Percentiles rank a stretch among this genome's conserved stretches.
Conservation (phyloP, 1,140 invertebrate species). For the Teleopsis dalmanni region DNA sequence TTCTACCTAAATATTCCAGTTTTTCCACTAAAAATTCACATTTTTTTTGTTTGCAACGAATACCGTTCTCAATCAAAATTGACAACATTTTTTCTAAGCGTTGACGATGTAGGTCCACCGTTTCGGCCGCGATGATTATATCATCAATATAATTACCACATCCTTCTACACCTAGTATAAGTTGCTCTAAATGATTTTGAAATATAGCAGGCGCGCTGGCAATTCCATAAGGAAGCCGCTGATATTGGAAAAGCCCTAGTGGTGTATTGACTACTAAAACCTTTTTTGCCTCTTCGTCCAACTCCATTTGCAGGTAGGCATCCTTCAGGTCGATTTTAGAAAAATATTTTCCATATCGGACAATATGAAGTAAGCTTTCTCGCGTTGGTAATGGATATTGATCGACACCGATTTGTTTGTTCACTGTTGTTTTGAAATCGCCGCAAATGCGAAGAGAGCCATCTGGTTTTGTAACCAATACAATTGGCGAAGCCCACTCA, state of each 20-base stretch:
- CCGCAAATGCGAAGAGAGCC: constrained; percentile 42
- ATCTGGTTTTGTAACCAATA: constrained; percentile 46
- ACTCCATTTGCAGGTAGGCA: constrained; percentile 27
- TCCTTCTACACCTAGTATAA: constrained; percentile 29
- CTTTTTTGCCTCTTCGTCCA: constrained; percentile 18
- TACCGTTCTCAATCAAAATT: constrained; percentile 4
- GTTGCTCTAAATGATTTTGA: constrained; percentile 24
- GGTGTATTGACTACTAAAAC: constrained; percentile 23
- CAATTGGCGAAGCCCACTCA: constrained; percentile 35
- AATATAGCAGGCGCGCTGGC: constrained; percentile 36
- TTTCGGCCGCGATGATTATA: constrained; percentile 25
- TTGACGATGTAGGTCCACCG: constrained; percentile 21
- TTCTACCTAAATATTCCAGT: constrained; percentile 26
- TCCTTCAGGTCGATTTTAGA: constrained; percentile 22
- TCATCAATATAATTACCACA: constrained; percentile 38
- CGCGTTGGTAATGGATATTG: constrained; percentile 32
- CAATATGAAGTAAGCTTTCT: constrained; percentile 30
- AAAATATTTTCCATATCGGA: constrained; percentile 34
- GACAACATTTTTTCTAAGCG: constrained; percentile 25
- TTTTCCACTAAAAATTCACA: constrained; percentile 17
- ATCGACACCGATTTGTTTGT: constrained; percentile 27
- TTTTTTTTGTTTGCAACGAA: constrained; percentile 16
- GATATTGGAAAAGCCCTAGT: constrained; percentile 38
- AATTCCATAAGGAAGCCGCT: constrained; percentile 43
- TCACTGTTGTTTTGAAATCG: constrained; percentile 37